Evolutionary conservation across 2,113 vertebrate genomes (phyloP), one percentile per base, ranked within the genome.

Genomic region (Gnathonemus echidnorhynchus): DNA sequence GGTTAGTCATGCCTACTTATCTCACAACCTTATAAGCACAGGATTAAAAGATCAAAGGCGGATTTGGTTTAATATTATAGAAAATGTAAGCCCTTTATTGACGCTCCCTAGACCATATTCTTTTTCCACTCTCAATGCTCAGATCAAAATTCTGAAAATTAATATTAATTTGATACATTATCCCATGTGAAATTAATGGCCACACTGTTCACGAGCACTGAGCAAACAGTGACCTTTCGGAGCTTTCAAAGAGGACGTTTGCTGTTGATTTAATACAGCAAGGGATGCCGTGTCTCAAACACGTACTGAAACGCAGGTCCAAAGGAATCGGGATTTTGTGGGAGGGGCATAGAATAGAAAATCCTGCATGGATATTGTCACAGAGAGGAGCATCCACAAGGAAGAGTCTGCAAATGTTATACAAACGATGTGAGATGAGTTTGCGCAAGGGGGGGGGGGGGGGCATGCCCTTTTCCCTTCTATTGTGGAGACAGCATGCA

Each of bases 11-110:
- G 95, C 96, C 96, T 95, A 95, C 97, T 98, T 98, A 98, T 99
- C 97, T 97, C 95, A 96, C 97, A 98, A 97, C 97, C 97, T 97
- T 98, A 97, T 97, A 97, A 98, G 97, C 95, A 95, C 94, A 92
- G 97, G 97, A 99, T 99, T 98, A 98, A 97, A 97, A 98, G 97
- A 99, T 99, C 97, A 98, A 98, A 99, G 97, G 96, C 94, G 93
- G 97, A 96, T 97, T 97, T 96, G 96, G 97, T 97, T 96, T 96
- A 96, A 96, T 95, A 94, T 96, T 97, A 97, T 96, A 97, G 97
- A 97, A 95, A 96, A 96, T 95, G 94, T 97, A 97, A 97, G 96
- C 97, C 95, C 95, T 95, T 94, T 95, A 95, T 95, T 96, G 96
- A 94, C 94, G 94, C 94, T 94, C 93, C 94, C 93, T 93, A 94